Evolutionary conservation across 2,888 invertebrate species (phyloP).

Genomic region (Thumatha senex): DNA sequence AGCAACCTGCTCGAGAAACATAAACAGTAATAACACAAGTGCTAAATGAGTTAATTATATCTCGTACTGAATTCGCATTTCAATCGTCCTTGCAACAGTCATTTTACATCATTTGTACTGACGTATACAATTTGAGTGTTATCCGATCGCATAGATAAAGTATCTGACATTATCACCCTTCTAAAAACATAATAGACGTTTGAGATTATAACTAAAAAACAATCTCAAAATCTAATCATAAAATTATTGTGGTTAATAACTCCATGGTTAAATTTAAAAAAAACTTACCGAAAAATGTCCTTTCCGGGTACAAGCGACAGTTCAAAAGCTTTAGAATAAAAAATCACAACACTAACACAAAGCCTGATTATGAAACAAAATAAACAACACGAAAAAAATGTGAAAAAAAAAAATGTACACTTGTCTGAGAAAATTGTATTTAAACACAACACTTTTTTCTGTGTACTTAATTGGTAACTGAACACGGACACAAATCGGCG

Average conservation of each 20-base stretch:
- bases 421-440: conserved; percentile 19
- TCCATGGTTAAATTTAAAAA: background rate
- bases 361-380: conserved; percentile 31
- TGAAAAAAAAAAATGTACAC: conserved; percentile 21
- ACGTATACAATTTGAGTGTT: background rate
- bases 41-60: conserved; percentile 13
- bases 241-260: background rate
- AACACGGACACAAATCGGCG: conserved; percentile 56
- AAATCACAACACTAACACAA: conserved; percentile 53
- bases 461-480: conserved; percentile 32
- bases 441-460: conserved; percentile 31
- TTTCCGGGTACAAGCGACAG: conserved; percentile 48
- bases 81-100: conserved; percentile 33
- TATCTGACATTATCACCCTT: conserved; percentile 3
- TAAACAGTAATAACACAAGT: conserved; percentile 24
- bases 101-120: conserved; percentile 32
- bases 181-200: background rate
- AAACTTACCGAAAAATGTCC: conserved; percentile 47
- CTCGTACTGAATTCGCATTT: conserved; percentile 9
- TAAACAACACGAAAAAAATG: conserved; percentile 32
- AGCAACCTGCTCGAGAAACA: conserved; percentile 16
- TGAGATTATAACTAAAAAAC: background rate
- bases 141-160: conserved; percentile 5
- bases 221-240: background rate
- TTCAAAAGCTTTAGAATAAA: conserved; percentile 50